Conservation (phyloP, 2,113 vertebrate species). For the Buteo buteo region DNA sequence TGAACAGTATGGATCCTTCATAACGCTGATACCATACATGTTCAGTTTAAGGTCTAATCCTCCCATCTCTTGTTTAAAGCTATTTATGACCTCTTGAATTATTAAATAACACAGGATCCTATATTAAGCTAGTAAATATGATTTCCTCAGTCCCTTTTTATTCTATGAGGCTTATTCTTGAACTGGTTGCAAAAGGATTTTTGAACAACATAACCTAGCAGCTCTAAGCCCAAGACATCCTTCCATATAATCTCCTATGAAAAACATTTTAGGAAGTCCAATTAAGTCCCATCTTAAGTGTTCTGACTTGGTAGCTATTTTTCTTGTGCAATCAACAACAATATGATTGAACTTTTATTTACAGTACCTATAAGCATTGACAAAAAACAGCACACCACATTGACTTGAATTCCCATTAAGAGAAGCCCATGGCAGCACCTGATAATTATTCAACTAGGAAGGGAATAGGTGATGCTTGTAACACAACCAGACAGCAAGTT, state of each 20-base stretch:
- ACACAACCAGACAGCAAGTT: not conserved
- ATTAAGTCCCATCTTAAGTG: not conserved
- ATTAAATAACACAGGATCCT: not conserved
- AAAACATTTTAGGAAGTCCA: not conserved
- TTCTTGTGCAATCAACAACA: not conserved
- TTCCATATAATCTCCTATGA: not conserved
- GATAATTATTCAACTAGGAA: not conserved
- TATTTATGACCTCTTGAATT: not conserved
- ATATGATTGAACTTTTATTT: not conserved
- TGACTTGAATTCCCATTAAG: not conserved
- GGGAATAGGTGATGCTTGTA: not conserved
- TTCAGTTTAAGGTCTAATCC: not conserved
- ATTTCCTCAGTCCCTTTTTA: not conserved
- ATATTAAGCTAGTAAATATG: not conserved
- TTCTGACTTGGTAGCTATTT: not conserved
- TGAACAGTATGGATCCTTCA: not conserved
- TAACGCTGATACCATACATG: not conserved
- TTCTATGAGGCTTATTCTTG: not conserved
- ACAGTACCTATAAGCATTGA: not conserved
- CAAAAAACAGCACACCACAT: not conserved
- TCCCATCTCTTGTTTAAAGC: not conserved
- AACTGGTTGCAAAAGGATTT: not conserved
- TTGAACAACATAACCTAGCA: not conserved
- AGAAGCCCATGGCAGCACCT: not conserved
- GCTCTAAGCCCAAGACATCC: not conserved